Percentiles rank a stretch among this genome's conserved stretches.
These are phyloP conservation scores for Notamacropus eugenii DNA, from an alignment of 2,797 vertebrate species.

Conservation along the genomic window DNA sequence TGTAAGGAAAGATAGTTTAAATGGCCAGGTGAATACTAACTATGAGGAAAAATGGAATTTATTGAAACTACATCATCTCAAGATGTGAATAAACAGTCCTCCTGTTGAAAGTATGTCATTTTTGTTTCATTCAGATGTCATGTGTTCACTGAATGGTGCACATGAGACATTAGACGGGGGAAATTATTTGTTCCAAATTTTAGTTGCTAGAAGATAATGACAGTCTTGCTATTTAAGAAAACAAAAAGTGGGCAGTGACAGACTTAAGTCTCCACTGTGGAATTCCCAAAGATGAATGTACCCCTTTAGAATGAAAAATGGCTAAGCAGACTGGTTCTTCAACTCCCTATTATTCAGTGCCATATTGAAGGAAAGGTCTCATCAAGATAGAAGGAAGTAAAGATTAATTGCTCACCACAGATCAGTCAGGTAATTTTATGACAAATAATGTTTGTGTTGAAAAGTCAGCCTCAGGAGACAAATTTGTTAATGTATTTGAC, in stretches of 20 bases:
- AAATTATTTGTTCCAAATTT: conserved; percentile 26
- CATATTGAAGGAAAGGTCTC: conserved; percentile 13
- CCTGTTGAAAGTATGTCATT: neutral
- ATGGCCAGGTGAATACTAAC: neutral
- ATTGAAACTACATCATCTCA: neutral
- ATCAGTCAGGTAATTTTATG: conserved; percentile 34
- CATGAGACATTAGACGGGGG: neutral
- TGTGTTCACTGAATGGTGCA: neutral
- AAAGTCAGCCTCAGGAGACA: conserved; percentile 47
- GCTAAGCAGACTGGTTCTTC: conserved; percentile 17
- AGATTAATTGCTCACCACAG: conserved; percentile 5
- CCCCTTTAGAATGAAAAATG: conserved; percentile 27
- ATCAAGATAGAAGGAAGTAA: conserved; percentile 1
- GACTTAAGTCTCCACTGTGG: neutral
- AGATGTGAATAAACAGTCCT: neutral
- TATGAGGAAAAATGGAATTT: conserved; percentile 1
- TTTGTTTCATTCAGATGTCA: neutral
- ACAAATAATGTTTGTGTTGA: conserved; percentile 20
- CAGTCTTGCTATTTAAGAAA: conserved; percentile 39
- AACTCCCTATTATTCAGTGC: conserved; percentile 5
- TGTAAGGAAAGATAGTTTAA: conserved; percentile 14
- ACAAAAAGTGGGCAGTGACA: neutral
- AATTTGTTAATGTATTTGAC: conserved; percentile 42
- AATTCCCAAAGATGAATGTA: conserved; percentile 28
- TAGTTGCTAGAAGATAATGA: neutral